A percentile compares a stretch with the other conserved stretches of the same genome.
phyloP scores from a whole-genome alignment of 92 coral and sea anemone species.

The Epizoanthus scotinus region DNA sequence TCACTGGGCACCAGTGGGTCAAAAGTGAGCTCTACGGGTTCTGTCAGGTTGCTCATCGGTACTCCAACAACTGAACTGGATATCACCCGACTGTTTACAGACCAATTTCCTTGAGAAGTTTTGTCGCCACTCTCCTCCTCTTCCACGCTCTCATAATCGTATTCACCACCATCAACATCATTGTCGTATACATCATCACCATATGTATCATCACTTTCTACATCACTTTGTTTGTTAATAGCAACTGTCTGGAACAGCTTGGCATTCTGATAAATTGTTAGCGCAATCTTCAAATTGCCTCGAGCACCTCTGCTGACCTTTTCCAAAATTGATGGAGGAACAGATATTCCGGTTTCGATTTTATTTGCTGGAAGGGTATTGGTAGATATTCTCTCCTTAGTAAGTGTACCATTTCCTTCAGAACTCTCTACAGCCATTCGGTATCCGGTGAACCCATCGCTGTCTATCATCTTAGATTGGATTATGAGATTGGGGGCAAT shows the following conservation, averaged over 20 bases:
- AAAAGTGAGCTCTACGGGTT: constrained; percentile 54
- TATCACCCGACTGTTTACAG: constrained; percentile 51
- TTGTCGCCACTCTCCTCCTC: neutral
- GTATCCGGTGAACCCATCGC: constrained; percentile 53
- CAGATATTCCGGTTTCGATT: constrained; percentile 55
- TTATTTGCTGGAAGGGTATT: constrained; percentile 38
- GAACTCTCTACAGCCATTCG: constrained; percentile 46
- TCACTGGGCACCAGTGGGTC: constrained; percentile 29
- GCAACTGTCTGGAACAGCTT: constrained; percentile 67
- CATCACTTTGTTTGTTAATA: neutral
- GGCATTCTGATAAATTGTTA: constrained; percentile 65
- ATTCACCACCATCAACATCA: neutral
- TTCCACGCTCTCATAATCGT: constrained; percentile 29
- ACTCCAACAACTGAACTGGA: constrained; percentile 51
- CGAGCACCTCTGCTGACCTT: neutral
- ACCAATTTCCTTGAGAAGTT: neutral
- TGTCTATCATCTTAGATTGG: constrained; percentile 53
- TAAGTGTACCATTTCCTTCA: constrained; percentile 32
- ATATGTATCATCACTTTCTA: neutral
- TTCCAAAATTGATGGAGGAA: constrained; percentile 45
- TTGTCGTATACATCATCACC: neutral
- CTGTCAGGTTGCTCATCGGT: constrained; percentile 38
- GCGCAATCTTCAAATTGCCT: constrained; percentile 53
- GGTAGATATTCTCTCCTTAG: constrained; percentile 33
- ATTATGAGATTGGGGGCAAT: constrained; percentile 59